Evolutionary conservation across 1,140 invertebrate species (phyloP).

Genomic region (Aphidius ervi): DNA sequence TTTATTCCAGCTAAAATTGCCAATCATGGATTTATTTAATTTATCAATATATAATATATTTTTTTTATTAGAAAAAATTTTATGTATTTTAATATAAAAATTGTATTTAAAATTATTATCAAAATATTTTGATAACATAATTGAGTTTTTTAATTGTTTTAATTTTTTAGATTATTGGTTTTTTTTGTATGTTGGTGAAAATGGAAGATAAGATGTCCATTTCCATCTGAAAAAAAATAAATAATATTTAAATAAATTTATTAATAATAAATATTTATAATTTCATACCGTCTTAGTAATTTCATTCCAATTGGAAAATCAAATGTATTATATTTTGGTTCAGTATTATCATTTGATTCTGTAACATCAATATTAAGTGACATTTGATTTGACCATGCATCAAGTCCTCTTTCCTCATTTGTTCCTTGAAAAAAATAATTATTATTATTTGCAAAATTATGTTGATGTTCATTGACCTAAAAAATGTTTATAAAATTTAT

Average conservation of each 20-base stretch:
- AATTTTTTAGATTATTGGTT: conserved; percentile 3
- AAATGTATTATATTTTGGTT: conserved; percentile 57
- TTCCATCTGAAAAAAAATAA: conserved; percentile 53
- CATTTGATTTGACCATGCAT: conserved; percentile 70
- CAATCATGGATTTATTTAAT: conserved; percentile 68
- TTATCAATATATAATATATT: conserved; percentile 4
- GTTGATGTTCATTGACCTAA: neutral
- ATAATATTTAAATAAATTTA: neutral
- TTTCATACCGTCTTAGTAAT: conserved; percentile 53
- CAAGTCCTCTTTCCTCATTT: conserved; percentile 63
- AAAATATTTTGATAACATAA: neutral
- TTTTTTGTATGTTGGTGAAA: conserved; percentile 61
- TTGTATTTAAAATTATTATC: conserved; percentile 14
- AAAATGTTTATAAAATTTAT: neutral
- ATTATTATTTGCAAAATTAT: neutral
- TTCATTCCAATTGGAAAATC: conserved; percentile 72
- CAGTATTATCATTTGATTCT: conserved; percentile 37
- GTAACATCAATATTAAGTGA: conserved; percentile 51
- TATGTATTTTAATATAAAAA: conserved; percentile 13
- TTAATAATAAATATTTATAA: conserved; percentile 6
- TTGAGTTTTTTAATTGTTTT: neutral
- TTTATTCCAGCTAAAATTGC: conserved; percentile 74
- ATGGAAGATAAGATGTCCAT: conserved; percentile 65
- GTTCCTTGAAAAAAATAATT: conserved; percentile 54
- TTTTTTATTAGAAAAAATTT: too few relatives aligned